phyloP scores from a whole-genome alignment of 1,140 invertebrate species.

The Uloborus diversus region DNA sequence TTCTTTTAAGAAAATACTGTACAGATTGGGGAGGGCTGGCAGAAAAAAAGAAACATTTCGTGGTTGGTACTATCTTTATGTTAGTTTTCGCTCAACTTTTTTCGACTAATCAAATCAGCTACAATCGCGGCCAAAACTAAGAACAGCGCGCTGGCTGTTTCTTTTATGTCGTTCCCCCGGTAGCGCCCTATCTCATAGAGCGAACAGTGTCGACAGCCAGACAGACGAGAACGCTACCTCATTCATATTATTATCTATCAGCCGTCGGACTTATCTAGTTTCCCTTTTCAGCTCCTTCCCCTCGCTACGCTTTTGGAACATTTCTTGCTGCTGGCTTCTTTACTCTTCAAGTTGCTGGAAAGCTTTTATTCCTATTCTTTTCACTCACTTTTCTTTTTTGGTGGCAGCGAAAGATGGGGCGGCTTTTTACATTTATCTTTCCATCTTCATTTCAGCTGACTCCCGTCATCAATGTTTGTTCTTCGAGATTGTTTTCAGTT shows the following conservation, averaged over 20 bases:
- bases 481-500: too few species aligned
- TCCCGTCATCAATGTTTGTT: background rate
- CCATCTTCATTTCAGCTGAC: background rate
- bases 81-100: conserved; percentile 45
- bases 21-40: conserved; percentile 21
- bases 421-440: background rate
- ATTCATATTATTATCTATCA: conserved; percentile 56
- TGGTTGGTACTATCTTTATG: conserved; percentile 56
- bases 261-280: conserved; percentile 44
- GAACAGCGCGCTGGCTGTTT: conserved; percentile 29
- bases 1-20: conserved; percentile 53
- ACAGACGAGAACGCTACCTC: conserved; percentile 25
- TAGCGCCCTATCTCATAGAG: conserved; percentile 38
- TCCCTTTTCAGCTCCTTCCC: conserved; percentile 43
- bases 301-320: background rate
- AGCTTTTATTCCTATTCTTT: background rate
- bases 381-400: background rate
- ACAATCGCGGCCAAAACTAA: conserved; percentile 40
- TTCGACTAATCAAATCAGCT: conserved; percentile 48
- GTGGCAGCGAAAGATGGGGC: background rate
- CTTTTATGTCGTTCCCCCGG: conserved; percentile 49
- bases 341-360: background rate
- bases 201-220: background rate
- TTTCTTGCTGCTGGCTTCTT: background rate
- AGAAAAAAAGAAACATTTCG: conserved; percentile 33